Base-by-base conservation (phyloP, 2,797 vertebrate genomes). In the Eulemur coronatus region DNA sequence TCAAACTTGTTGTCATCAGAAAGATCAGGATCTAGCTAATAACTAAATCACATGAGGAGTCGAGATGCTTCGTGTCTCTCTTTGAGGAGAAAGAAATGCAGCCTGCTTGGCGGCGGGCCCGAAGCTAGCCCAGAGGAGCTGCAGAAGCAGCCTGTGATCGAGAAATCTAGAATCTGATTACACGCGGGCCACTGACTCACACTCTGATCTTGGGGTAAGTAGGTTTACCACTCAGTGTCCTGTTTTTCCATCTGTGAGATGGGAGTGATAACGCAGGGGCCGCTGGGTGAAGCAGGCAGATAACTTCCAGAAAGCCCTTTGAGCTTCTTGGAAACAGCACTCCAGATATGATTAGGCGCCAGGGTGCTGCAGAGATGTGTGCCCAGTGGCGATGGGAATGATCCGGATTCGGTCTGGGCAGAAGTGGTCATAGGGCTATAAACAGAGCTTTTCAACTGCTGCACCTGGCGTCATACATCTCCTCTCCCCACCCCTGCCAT, bases 241-340 rank as follows among this genome's bases (percentile, higher is more conserved):
- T 96, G 94, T 70, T 92, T 88, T 96, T 72, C 91, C 96, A 94
- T 96, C 96, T 94, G 94, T 41, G 94, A 95, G 96, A 98, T 97
- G 94, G 59, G 67, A 82, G 81, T 72, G 97, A 97, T 97, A 97
- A 93, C 12, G 0, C 67, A 5, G 89, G 86, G 96, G 65, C 94
- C 87, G 55, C 86, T 67, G 91, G 75, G 91, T 94, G 94, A 96
- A 28, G 96, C 81, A 70, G 69, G 78, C 94, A 96, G 96, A 96
- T 96, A 97, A 93, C 94, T 96, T 93, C 94, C 95, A 95, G 96
- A 95, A 95, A 97, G 96, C 95, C 86, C 97, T 98, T 95, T 97
- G 97, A 98, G 98, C 97, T 96, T 95, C 96, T 97, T 97, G 82
- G 96, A 97, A 97, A 96, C 65, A 87, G 35, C 87, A 30, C 6